phyloP scores from a whole-genome alignment of 2,113 vertebrate species.

The Laticauda laticaudata region DNA sequence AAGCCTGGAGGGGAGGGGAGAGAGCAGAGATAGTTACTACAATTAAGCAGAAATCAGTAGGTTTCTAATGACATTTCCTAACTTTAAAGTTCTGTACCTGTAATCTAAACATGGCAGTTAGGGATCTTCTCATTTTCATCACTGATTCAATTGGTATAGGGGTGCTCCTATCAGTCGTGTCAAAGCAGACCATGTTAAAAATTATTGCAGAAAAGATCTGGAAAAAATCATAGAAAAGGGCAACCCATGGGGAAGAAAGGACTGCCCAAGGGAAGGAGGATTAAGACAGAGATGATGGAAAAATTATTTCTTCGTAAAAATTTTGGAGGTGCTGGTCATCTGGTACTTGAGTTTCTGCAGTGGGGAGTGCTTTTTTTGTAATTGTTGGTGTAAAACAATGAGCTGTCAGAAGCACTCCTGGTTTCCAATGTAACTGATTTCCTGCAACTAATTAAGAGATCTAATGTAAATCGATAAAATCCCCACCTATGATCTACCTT shows the following conservation, averaged over 20 bases:
- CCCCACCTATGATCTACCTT: neutral
- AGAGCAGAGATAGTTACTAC: neutral
- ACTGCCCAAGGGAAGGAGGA: neutral
- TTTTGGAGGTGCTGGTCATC: neutral
- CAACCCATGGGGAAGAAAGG: neutral
- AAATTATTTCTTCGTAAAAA: neutral
- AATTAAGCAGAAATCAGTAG: neutral
- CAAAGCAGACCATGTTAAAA: neutral
- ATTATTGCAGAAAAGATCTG: neutral
- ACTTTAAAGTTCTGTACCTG: neutral
- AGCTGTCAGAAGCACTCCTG: neutral
- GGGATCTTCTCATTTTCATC: neutral
- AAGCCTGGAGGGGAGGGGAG: neutral
- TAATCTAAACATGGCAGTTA: neutral
- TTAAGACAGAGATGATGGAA: neutral
- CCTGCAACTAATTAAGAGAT: neutral
- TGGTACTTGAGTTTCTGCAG: neutral
- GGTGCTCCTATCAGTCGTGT: neutral
- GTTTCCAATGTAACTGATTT: neutral
- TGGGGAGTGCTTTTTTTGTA: neutral
- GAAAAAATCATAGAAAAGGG: neutral
- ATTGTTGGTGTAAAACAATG: neutral
- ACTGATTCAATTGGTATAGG: neutral
- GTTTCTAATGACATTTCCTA: neutral
- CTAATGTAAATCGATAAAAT: neutral